Base-by-base conservation (phyloP, 2,113 vertebrate genomes). In the Pandion haliaetus region DNA sequence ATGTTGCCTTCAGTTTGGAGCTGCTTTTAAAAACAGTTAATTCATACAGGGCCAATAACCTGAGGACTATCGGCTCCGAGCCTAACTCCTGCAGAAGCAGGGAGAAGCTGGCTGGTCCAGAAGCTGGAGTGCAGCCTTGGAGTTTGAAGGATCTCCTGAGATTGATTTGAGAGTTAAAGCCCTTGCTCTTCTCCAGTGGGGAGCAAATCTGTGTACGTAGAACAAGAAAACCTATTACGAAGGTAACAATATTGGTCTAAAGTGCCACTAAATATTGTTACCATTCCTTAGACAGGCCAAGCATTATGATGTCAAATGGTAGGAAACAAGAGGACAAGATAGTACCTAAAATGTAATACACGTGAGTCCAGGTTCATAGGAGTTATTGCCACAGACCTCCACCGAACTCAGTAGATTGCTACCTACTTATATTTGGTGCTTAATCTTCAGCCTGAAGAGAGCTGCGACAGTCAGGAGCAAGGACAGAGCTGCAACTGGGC, bases 361-460 rank as follows among this genome's bases (percentile, higher is more conserved):
- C 0, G 0, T 4, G 21, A 49, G 47, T 8, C 31, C 36, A 19
- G 21, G 29, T 29, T 80, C 6, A 0, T 17, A 32, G 72, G 16
- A 23, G 14, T 38, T 67, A 29, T 2, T 49, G 70, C 58, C 71
- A 36, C 6, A 52, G 49, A 45, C 8, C 25, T 69, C 45, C 26
- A 61, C 21, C 4, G 47, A 73, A 42, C 38, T 15, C 34, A 74
- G 13, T 0, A 67, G 34, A 28, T 7, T 28, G 25, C 55, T 62
- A 18, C 57, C 38, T 47, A 11, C 77, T 86, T 50, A 7, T 2
- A 12, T 26, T 24, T 42, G 25, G 36, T 2, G 7, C 38, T 63
- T 55, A 3, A 31, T 25, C 34, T 70, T 82, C 78, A 66, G 66
- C n/a, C 44, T 14, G 18, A 44, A 74, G 61, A 67, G 65, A 81